Evolutionary conservation across 2,113 vertebrate genomes (phyloP), one percentile per base, ranked within the genome.

Genomic region (Saguinus midas): DNA sequence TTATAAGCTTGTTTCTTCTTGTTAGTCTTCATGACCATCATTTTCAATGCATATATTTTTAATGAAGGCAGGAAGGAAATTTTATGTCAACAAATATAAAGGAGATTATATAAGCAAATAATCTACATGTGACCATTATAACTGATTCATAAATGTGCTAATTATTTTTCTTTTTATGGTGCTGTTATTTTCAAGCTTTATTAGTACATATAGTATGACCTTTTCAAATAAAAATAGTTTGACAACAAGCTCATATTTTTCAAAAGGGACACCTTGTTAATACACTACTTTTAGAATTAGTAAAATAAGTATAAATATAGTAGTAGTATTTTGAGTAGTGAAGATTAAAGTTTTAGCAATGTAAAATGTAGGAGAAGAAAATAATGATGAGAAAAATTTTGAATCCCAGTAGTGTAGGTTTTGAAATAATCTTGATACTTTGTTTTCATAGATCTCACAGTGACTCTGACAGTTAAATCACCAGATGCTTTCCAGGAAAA

Each of bases 11-110:
- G 11, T 88, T 93, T 93, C 57, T 93, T 91, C 21, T 29, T 93
- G 0, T 87, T 83, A 43, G 5, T 93, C 72, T 95, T 96, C 11
- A 73, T 85, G 96, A 29, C 5, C 27, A 81, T 91, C 50, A 66
- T 84, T 97, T 95, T 95, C 21, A 81, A 16, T 81, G 68, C 37
- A 86, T 37, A 78, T 37, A 68, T 91, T 95, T 92, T 90, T 82
- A 87, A 75, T 92, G 35, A 82, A 94, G 27, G 11, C 58, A 75
- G 48, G 57, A 93, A 75, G 57, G 57, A 93, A 23, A 79, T 32
- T 91, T 86, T 64, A 89, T 89, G 5, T 68, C 58, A 86, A 82
- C 23, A 87, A 72, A 83, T 70, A 72, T 20, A 94, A 83, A 70
- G 25, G 29, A 92, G 29, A 32, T 55, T 82, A 61, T 40, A n/a